Percentiles rank a stretch among this genome's conserved stretches.
Conservation (phyloP, 2,888 invertebrate species). For the Tenodera sinensis region DNA sequence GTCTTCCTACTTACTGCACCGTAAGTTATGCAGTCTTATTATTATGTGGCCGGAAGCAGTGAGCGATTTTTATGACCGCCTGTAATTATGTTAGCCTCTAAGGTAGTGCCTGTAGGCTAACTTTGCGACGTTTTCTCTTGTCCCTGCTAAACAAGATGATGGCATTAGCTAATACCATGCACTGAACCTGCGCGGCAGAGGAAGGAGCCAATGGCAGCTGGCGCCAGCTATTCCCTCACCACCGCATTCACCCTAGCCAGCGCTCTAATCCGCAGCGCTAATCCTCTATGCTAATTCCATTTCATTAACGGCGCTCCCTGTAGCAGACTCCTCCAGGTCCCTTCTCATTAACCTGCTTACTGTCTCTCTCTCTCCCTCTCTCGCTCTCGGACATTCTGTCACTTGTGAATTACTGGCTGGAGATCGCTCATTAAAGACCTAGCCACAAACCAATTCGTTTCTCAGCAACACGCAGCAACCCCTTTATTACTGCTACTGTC, state of each 20-base stretch:
- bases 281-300: slow-evolving; percentile 21
- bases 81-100: too few species aligned
- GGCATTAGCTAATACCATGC: not conserved
- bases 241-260: not conserved
- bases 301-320: slow-evolving; percentile 18
- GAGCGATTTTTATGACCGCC: too few species aligned
- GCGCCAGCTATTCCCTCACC: not conserved
- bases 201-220: not conserved
- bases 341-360: not conserved
- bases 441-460: not conserved
- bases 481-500: not conserved
- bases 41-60: too few species aligned
- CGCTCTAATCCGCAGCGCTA: slow-evolving; percentile 13
- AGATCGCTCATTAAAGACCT: not conserved
- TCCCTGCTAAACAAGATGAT: not conserved
- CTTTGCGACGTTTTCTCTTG: not conserved
- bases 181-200: not conserved
- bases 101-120: not conserved
- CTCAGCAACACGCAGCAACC: not conserved
- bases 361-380: too few species aligned
- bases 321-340: not conserved
- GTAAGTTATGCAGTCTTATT: too few species aligned
- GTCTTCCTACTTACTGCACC: too few species aligned
- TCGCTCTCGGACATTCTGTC: not conserved
- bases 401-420: not conserved